Conservation (phyloP, 2,113 vertebrate genomes). For the Cephalopterus ornatus region DNA sequence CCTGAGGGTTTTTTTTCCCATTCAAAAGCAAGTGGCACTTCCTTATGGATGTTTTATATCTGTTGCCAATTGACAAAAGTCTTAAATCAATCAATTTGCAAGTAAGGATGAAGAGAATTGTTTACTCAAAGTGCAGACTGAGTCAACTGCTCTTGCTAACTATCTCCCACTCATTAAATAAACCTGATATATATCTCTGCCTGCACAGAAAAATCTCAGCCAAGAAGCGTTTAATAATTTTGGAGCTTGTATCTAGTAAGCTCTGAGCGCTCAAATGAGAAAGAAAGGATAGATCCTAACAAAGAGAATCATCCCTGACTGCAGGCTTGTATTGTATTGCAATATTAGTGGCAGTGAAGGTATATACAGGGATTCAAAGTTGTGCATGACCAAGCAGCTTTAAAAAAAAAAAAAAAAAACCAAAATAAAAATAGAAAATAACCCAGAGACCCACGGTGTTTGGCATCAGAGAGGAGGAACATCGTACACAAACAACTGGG, state of each 20-base stretch:
- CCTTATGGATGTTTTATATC: background rate
- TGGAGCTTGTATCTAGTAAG: fast-evolving
- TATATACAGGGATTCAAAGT: background rate
- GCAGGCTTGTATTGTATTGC: fast-evolving
- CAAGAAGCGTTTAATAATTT: background rate
- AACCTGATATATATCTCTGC: background rate
- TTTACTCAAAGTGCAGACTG: background rate
- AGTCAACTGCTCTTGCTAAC: background rate
- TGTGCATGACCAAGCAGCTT: background rate
- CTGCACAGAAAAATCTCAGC: background rate
- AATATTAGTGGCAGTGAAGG: background rate
- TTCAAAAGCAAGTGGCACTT: background rate
- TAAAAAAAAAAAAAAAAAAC: no score
- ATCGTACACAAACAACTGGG: conserved; percentile 43
- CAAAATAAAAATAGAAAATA: background rate
- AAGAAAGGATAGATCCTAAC: background rate
- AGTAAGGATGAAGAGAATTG: background rate
- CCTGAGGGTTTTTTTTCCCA: background rate
- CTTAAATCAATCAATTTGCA: background rate
- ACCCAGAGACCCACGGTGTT: background rate
- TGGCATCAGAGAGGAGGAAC: conserved; percentile 12
- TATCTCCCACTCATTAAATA: background rate
- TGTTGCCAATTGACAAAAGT: background rate
- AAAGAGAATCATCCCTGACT: background rate
- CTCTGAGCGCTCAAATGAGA: background rate